Evolutionary conservation across 1,140 invertebrate species (phyloP), one percentile per base, ranked within the genome.

Genomic region (Gryllus bimaculatus): DNA sequence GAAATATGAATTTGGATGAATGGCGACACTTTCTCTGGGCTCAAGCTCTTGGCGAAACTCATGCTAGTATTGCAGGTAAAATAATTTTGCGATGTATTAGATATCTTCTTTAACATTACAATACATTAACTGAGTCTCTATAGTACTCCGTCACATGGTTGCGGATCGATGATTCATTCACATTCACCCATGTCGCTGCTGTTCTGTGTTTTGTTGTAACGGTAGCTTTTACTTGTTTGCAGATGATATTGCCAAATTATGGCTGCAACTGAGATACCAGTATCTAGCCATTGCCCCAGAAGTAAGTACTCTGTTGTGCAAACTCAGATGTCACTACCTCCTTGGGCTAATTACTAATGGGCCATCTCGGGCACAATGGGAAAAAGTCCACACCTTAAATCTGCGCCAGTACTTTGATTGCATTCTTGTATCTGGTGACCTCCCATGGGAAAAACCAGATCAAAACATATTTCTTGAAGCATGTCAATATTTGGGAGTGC

Each of bases 321-420:
- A 90, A 73, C 87, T 94, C 77, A 88, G 89, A 81, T 88, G 91
- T 83, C 90, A 91, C 82, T 95, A 93, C 85, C 87, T 90, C 78
- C 85, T 95, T 80, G 93, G 90, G 75, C 86, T 96, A 80, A 94
- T 95, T 83, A 94, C 93, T 77, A 95, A 95, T 85, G 94, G 94
- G 12, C 92, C 94, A 4, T 94, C 94, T 26, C 89, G 90, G 73
- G 91, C 93, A 12, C 94, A 96, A 85, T 95, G 94, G 93, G 94
- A 96, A 87, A 96, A 96, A 86, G 88, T 96, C 47, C 86, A 89
- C 73, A 89, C 89, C 74, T 86, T 94, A 79, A 88, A 89, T 15
- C 86, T 94, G 4, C 86, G 89, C 77, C 88, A 89, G 77, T 93
- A 91, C 85, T 96, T 95, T 85, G 93, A 95, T 84, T 89, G 91